Conservation (phyloP, 2,797 vertebrate species). For the Gallinago solitaria region DNA sequence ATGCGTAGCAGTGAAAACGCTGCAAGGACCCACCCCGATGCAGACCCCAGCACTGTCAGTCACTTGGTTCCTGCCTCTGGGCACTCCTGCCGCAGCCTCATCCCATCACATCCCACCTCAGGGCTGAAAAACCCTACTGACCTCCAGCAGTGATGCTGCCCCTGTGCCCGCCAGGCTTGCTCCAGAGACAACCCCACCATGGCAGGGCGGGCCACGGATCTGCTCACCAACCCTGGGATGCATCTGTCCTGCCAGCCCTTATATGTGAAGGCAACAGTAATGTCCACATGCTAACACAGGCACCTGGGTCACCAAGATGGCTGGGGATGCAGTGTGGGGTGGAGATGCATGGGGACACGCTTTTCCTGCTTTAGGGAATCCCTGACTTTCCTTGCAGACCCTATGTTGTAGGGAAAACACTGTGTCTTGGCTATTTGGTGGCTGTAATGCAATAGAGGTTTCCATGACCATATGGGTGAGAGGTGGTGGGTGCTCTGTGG, state of each 20-base stretch:
- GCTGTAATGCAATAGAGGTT: not conserved
- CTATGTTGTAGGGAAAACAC: not conserved
- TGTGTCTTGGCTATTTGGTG: not conserved
- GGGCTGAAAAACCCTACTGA: not conserved
- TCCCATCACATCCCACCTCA: not conserved
- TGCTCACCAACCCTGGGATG: not conserved
- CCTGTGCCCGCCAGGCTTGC: not conserved
- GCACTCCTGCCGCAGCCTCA: not conserved
- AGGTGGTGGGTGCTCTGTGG: not conserved
- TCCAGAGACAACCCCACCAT: not conserved
- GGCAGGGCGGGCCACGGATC: accelerated
- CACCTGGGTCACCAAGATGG: not conserved
- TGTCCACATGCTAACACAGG: not conserved
- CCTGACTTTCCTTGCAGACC: not conserved
- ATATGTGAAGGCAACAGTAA: not conserved
- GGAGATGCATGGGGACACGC: not conserved
- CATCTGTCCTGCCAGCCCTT: not conserved
- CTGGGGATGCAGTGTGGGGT: not conserved
- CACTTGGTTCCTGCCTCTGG: accelerated
- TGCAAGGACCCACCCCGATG: not conserved
- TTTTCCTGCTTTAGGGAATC: not conserved
- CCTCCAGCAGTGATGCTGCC: not conserved
- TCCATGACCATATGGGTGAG: not conserved
- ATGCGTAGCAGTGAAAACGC: not conserved
- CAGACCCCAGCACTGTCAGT: not conserved